Percentiles rank a stretch among this genome's conserved stretches.
phyloP scores from a whole-genome alignment of 2,888 invertebrate species.

The Andrena haemorrhoa region DNA sequence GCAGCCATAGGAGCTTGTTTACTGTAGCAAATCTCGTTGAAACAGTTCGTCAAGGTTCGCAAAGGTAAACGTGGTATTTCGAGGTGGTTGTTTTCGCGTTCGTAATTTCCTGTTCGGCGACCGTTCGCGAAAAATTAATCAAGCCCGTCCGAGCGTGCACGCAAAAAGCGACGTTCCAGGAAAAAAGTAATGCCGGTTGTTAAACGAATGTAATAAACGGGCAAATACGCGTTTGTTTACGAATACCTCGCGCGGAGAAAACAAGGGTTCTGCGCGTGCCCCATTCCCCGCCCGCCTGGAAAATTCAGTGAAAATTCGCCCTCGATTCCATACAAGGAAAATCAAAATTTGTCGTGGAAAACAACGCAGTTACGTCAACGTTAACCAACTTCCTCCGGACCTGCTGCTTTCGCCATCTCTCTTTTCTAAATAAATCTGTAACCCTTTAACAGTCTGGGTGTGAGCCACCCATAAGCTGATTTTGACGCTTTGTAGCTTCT shows the following conservation, averaged over 20 bases:
- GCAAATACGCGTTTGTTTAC: slow-evolving; percentile 46
- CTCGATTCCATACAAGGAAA: neutral
- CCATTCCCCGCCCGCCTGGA: neutral
- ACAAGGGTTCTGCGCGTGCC: slow-evolving; percentile 1
- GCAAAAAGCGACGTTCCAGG: neutral
- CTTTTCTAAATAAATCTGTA: too few relatives aligned
- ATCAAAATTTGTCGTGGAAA: neutral
- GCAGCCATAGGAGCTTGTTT: too few relatives aligned
- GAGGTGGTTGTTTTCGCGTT: neutral
- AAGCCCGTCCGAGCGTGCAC: neutral
- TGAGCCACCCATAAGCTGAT: too few relatives aligned
- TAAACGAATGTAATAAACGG: slow-evolving; percentile 39
- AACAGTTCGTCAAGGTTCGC: slow-evolving; percentile 8
- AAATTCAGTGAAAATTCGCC: slow-evolving; percentile 15
- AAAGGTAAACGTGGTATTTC: slow-evolving; percentile 19
- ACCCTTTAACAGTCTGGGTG: too few relatives aligned
- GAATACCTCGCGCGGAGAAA: slow-evolving; percentile 12
- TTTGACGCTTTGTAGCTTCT: too few relatives aligned
- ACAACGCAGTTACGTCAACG: neutral
- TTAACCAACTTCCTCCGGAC: slow-evolving; percentile 26
- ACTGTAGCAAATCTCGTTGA: too few relatives aligned
- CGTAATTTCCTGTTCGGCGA: neutral
- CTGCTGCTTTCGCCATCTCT: too few relatives aligned
- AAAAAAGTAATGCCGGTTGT: slow-evolving; percentile 8
- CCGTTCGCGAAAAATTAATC: slow-evolving; percentile 36